Percentiles rank a stretch among this genome's conserved stretches.
Evolutionary conservation across 2,888 invertebrate species (phyloP).

Genomic region (Sinhomidia bicolor): DNA sequence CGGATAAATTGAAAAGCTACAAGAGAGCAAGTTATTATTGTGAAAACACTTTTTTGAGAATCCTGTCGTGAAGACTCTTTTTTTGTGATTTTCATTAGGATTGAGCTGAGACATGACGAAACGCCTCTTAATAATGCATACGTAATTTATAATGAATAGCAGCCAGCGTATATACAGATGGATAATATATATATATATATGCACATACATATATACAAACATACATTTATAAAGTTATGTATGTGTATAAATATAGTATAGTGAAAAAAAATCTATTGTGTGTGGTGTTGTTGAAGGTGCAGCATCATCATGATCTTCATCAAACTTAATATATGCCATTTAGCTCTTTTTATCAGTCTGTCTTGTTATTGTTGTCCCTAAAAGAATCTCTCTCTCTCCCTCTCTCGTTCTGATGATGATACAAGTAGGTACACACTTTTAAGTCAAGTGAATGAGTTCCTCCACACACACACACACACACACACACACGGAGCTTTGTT

Average conservation of each 20-base stretch:
- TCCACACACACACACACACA: not conserved
- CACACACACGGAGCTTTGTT: not conserved
- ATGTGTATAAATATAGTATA: not conserved
- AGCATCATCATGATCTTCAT: slow-evolving; percentile 68
- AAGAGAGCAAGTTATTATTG: slow-evolving; percentile 61
- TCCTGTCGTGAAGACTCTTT: slow-evolving; percentile 66
- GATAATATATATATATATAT: not conserved
- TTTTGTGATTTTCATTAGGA: slow-evolving; percentile 69
- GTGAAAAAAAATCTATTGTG: slow-evolving; percentile 47
- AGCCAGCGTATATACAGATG: not conserved
- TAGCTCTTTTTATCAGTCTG: slow-evolving; percentile 62
- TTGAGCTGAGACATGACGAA: slow-evolving; percentile 61
- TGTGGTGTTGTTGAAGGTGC: slow-evolving; percentile 67
- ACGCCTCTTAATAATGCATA: slow-evolving; percentile 73
- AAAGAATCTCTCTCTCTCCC: no score
- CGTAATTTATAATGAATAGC: slow-evolving; percentile 69
- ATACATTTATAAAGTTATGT: not conserved
- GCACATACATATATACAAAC: not conserved
- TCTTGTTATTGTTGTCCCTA: slow-evolving; percentile 54
- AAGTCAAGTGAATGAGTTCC: slow-evolving; percentile 4
- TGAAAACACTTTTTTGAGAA: slow-evolving; percentile 64
- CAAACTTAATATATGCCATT: slow-evolving; percentile 67
- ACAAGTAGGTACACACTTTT: slow-evolving; percentile 7
- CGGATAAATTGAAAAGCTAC: slow-evolving; percentile 70
- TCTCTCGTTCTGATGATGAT: slow-evolving; percentile 28